Percentiles rank a stretch among this genome's conserved stretches.
Conservation (phyloP, 2,797 vertebrate genomes). For the Dermochelys coriacea region DNA sequence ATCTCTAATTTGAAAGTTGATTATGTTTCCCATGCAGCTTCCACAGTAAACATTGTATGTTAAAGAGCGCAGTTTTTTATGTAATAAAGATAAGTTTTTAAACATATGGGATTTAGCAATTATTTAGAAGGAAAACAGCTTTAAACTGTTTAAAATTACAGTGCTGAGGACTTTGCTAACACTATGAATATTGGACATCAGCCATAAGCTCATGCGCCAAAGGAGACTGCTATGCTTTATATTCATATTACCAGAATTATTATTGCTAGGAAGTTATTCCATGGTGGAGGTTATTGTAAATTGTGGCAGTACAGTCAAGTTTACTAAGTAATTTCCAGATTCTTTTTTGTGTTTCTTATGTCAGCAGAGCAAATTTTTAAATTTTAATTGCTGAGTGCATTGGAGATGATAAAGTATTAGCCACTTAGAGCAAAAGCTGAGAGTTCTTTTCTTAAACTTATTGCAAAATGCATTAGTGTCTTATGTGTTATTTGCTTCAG, state of each 20-base stretch:
- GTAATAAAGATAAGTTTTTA: neutral
- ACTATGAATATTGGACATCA: neutral
- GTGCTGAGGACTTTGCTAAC: neutral
- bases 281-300: constrained; percentile 8
- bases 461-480: neutral
- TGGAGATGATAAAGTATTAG: neutral
- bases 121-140: neutral
- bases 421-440: neutral
- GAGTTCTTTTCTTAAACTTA: neutral
- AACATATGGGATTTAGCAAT: neutral
- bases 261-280: constrained; percentile 54
- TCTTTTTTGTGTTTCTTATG: neutral
- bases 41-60: neutral
- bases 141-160: neutral
- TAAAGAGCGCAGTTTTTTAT: neutral
- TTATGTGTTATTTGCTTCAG: neutral
- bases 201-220: neutral
- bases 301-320: neutral
- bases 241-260: constrained; percentile 21
- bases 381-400: neutral
- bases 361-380: fast-evolving
- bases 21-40: neutral
- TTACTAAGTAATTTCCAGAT: neutral
- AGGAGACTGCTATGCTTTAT: neutral
- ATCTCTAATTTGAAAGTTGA: neutral